Percentiles rank a stretch among this genome's conserved stretches.
These are phyloP conservation scores for Coenonympha arcania DNA, from an alignment of 2,888 invertebrate species.

Conservation along the genomic window DNA sequence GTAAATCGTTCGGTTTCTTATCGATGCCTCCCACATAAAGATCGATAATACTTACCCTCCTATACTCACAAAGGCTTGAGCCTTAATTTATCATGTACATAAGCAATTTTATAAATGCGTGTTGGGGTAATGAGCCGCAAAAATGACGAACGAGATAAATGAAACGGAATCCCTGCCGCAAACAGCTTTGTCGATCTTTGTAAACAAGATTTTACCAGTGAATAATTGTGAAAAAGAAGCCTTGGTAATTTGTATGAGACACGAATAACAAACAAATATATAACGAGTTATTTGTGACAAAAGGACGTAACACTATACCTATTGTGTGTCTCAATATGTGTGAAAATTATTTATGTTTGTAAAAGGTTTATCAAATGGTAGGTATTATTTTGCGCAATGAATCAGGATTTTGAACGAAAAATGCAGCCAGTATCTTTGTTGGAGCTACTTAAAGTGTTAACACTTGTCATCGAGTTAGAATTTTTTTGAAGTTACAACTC, in stretches of 20 bases:
- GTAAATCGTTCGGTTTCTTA: too few species aligned
- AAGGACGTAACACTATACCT: not conserved
- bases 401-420: too few species aligned
- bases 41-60: not conserved
- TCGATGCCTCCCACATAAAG: too few species aligned
- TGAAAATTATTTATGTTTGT: not conserved
- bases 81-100: slow-evolving; percentile 10
- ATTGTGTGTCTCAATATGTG: not conserved
- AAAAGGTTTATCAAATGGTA: not conserved
- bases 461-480: too few species aligned
- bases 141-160: slow-evolving; percentile 21
- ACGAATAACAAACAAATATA: not conserved
- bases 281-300: slow-evolving; percentile 6
- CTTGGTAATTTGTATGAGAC: slow-evolving; percentile 3
- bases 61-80: not conserved
- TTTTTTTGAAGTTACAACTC: too few species aligned
- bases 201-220: slow-evolving; percentile 9
- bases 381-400: not conserved
- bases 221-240: slow-evolving; percentile 4
- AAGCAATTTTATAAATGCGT: slow-evolving; percentile 4
- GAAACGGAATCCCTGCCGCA: slow-evolving; percentile 13
- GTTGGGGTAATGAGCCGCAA: slow-evolving; percentile 22
- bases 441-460: too few species aligned
- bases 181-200: slow-evolving; percentile 10
- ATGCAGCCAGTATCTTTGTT: too few species aligned